Conservation (phyloP, 2,888 invertebrate species). For the Meliscaeva auricollis region DNA sequence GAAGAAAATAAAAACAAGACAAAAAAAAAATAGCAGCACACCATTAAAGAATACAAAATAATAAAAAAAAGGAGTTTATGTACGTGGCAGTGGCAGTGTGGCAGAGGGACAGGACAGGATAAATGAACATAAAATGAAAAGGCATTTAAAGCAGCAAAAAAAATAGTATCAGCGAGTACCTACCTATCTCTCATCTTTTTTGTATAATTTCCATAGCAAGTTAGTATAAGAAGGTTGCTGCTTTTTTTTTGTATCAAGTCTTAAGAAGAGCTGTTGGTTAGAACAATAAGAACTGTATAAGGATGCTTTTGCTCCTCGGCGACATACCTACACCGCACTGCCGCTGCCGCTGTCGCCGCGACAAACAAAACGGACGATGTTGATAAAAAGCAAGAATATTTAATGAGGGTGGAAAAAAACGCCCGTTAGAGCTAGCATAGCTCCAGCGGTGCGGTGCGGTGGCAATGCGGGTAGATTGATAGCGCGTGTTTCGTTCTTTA, state of each 20-base stretch:
- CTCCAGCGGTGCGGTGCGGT: background rate
- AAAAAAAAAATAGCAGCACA: slow-evolving; percentile 31
- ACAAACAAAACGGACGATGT: slow-evolving; percentile 42
- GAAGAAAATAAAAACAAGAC: background rate
- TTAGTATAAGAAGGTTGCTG: slow-evolving; percentile 50
- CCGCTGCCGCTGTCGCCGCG: no score
- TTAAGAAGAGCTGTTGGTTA: slow-evolving; percentile 15
- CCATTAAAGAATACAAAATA: slow-evolving; percentile 42
- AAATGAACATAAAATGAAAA: slow-evolving; percentile 61
- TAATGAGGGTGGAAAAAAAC: slow-evolving; percentile 53
- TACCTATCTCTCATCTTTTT: slow-evolving; percentile 47
- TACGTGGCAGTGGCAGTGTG: background rate
- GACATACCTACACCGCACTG: no score
- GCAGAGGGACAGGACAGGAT: slow-evolving; percentile 22
- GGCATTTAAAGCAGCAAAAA: slow-evolving; percentile 59
- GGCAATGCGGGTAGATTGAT: slow-evolving; percentile 57
- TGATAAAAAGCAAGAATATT: slow-evolving; percentile 67
- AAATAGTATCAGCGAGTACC: slow-evolving; percentile 9
- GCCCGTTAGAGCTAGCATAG: background rate
- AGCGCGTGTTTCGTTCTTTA: slow-evolving; percentile 55
- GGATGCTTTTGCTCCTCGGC: slow-evolving; percentile 16
- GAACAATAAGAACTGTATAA: slow-evolving; percentile 41
- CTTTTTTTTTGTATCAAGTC: slow-evolving; percentile 6
- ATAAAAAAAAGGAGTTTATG: background rate
- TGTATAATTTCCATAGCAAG: slow-evolving; percentile 24